Conservation (phyloP, 2,797 vertebrate species). For the Sebastes trivittatus region DNA sequence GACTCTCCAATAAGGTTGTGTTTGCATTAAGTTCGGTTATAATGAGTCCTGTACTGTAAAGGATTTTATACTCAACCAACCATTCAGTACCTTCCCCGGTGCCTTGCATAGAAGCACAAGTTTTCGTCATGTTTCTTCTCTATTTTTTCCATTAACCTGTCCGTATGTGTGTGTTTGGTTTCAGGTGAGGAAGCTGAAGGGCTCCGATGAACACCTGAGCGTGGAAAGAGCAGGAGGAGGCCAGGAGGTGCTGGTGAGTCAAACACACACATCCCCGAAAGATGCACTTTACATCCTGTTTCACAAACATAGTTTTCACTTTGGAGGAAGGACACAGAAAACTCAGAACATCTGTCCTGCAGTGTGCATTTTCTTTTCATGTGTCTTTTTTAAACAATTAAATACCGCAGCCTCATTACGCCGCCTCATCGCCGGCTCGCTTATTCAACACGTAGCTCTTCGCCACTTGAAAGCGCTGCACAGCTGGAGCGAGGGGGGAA, state of each 20-base stretch:
- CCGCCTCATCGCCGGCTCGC: slow-evolving; percentile 5
- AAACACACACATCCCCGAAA: background rate
- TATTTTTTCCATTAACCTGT: background rate
- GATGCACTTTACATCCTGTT: background rate
- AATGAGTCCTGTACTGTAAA: background rate
- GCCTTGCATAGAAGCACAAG: background rate
- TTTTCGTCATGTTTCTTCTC: background rate
- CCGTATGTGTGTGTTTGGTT: slow-evolving; percentile 10
- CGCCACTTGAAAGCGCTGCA: slow-evolving; percentile 44
- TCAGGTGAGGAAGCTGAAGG: slow-evolving; percentile 80
- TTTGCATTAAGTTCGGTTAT: background rate
- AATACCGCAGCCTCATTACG: slow-evolving; percentile 33
- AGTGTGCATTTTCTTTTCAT: background rate
- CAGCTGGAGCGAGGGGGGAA: slow-evolving; percentile 39
- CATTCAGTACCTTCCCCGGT: background rate
- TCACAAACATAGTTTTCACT: background rate
- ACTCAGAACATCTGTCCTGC: background rate
- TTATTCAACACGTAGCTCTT: slow-evolving; percentile 38
- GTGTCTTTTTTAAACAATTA: slow-evolving; percentile 31
- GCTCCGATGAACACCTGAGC: slow-evolving; percentile 80
- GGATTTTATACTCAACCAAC: accelerated
- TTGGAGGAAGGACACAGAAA: background rate
- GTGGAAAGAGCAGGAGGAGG: slow-evolving; percentile 73
- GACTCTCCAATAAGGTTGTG: background rate
- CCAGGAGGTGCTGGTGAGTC: slow-evolving; percentile 79